Evolutionary conservation across 2,113 vertebrate genomes (phyloP).

Genomic region (Barnardius zonarius): DNA sequence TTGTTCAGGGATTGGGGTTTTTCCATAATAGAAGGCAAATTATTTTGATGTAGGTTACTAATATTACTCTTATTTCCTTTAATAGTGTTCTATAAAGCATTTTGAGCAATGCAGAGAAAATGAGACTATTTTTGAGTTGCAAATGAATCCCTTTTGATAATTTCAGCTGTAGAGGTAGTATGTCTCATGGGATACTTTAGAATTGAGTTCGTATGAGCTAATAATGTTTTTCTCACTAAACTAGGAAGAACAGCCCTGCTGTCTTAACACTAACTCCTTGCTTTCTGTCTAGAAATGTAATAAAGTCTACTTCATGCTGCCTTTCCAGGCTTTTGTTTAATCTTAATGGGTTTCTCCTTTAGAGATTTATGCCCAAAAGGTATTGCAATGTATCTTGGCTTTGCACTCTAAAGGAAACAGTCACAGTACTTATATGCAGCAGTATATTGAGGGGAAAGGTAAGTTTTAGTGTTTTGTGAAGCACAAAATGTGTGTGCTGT

Average conservation of each 20-base stretch:
- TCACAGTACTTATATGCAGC: neutral
- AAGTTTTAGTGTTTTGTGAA: neutral
- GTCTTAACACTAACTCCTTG: neutral
- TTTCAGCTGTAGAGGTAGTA: neutral
- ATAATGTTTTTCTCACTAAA: neutral
- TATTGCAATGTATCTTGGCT: neutral
- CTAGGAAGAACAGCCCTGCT: neutral
- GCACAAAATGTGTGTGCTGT: neutral
- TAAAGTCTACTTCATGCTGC: neutral
- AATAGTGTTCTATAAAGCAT: neutral
- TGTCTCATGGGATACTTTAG: neutral
- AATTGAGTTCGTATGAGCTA: neutral
- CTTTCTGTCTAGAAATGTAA: constrained; percentile 6
- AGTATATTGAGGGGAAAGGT: neutral
- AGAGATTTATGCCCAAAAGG: neutral
- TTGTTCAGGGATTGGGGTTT: neutral
- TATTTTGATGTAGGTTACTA: neutral
- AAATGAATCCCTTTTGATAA: neutral
- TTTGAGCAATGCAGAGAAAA: neutral
- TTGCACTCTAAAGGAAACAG: neutral
- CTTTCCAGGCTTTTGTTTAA: neutral
- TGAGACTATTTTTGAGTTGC: neutral
- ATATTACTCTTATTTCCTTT: neutral
- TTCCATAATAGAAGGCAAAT: neutral
- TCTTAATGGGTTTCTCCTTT: neutral